These are phyloP conservation scores for Ypsolopha scabrella DNA, from an alignment of 2,888 invertebrate genomes.

Conservation along the genomic window DNA sequence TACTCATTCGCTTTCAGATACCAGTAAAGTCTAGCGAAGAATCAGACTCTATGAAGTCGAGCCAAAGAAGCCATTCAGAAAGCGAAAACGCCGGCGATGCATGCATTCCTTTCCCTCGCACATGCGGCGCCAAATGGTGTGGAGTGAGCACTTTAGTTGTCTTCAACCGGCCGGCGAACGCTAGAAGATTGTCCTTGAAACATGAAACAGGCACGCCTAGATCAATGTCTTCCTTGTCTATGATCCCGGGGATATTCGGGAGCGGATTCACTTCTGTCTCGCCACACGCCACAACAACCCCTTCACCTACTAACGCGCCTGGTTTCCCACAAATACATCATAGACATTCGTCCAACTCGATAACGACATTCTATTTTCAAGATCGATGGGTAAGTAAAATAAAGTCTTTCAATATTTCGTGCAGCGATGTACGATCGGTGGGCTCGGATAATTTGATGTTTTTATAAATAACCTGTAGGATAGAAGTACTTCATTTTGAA, in stretches of 20 bases:
- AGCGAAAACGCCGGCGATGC: slow-evolving; percentile 74
- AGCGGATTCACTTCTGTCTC: slow-evolving; percentile 51
- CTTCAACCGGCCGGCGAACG: slow-evolving; percentile 82
- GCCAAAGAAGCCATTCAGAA: slow-evolving; percentile 59
- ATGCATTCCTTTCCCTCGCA: slow-evolving; percentile 93
- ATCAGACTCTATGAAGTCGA: slow-evolving; percentile 56
- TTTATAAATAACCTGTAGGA: too few relatives aligned
- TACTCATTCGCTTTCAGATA: slow-evolving; percentile 38
- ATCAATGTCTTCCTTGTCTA: slow-evolving; percentile 57
- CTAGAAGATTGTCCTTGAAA: slow-evolving; percentile 74
- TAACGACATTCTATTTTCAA: slow-evolving; percentile 85
- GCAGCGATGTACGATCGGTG: neutral
- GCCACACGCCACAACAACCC: slow-evolving; percentile 62
- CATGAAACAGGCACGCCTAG: slow-evolving; percentile 82
- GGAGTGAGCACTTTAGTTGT: slow-evolving; percentile 88
- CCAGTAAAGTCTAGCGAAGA: slow-evolving; percentile 69
- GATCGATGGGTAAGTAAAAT: slow-evolving; percentile 72
- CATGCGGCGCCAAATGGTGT: slow-evolving; percentile 94
- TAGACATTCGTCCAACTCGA: slow-evolving; percentile 70
- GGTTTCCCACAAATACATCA: slow-evolving; percentile 61
- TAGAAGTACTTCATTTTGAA: too few relatives aligned
- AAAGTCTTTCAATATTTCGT: neutral
- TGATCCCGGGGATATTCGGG: slow-evolving; percentile 44
- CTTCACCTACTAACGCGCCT: slow-evolving; percentile 60
- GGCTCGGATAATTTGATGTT: too few relatives aligned